These are phyloP conservation scores for Podarcis muralis DNA, from an alignment of 2,113 vertebrate species.

Conservation along the genomic window DNA sequence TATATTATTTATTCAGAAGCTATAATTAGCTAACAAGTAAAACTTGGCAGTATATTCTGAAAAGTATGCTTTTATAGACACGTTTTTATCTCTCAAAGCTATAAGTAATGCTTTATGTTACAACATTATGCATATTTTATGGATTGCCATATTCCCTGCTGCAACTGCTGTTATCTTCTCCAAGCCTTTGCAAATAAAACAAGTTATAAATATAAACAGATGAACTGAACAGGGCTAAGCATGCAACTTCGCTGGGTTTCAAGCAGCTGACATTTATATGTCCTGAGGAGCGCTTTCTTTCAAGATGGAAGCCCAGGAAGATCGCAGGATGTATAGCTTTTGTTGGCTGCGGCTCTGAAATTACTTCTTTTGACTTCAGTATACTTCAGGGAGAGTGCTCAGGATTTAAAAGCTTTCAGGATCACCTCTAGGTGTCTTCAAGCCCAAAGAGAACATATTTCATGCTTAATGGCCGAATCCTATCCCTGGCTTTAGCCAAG, in stretches of 20 bases:
- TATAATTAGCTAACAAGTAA: slow-evolving; percentile 4
- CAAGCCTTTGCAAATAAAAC: neutral
- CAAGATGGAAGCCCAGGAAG: neutral
- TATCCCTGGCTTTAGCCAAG: no score
- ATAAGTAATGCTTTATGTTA: neutral
- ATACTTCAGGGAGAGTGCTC: neutral
- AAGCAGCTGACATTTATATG: neutral
- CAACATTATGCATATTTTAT: slow-evolving; percentile 11
- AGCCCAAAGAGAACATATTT: neutral
- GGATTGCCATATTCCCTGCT: neutral
- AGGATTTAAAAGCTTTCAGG: neutral
- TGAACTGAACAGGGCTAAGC: neutral
- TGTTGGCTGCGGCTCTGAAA: neutral
- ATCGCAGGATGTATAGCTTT: neutral
- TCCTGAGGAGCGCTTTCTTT: neutral
- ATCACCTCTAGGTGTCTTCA: neutral
- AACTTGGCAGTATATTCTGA: neutral
- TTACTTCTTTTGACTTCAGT: neutral
- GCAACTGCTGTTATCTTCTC: neutral
- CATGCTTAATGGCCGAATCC: neutral
- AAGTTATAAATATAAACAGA: slow-evolving; percentile 3
- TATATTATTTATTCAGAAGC: slow-evolving; percentile 9
- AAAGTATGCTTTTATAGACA: slow-evolving; percentile 4
- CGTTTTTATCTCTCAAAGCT: neutral
- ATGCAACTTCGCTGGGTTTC: neutral